Conservation (phyloP, 2,888 invertebrate genomes). For the Allygus modestus region DNA sequence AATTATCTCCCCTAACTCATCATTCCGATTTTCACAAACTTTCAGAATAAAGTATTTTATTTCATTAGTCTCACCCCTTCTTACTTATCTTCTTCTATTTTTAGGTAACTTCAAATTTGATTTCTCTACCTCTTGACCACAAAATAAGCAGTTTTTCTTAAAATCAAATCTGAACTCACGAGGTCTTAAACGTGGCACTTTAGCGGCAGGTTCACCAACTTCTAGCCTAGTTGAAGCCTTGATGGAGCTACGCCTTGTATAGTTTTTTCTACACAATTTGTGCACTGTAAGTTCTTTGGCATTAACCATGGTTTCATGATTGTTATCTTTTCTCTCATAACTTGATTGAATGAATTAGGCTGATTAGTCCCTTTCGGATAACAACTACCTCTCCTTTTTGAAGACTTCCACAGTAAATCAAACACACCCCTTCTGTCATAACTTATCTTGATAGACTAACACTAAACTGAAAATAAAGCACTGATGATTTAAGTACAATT, state of each 20-base stretch:
- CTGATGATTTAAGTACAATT: too few species aligned
- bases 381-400: too few species aligned
- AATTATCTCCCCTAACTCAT: conserved; percentile 10
- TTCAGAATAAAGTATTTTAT: background rate
- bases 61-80: background rate
- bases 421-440: too few species aligned
- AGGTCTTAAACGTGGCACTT: background rate
- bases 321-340: background rate
- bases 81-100: background rate
- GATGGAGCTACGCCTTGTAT: background rate
- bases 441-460: too few species aligned
- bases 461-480: too few species aligned
- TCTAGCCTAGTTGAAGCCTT: background rate
- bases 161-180: background rate
- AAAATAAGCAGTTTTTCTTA: background rate
- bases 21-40: conserved; percentile 11
- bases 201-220: conserved; percentile 2
- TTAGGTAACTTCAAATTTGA: background rate
- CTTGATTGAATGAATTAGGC: background rate
- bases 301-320: conserved; percentile 3
- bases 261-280: conserved; percentile 1
- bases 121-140: background rate
- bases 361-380: background rate
- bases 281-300: background rate
- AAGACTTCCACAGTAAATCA: too few species aligned